Conservation (phyloP, 2,888 invertebrate genomes). For the Cephus rjabovi region DNA sequence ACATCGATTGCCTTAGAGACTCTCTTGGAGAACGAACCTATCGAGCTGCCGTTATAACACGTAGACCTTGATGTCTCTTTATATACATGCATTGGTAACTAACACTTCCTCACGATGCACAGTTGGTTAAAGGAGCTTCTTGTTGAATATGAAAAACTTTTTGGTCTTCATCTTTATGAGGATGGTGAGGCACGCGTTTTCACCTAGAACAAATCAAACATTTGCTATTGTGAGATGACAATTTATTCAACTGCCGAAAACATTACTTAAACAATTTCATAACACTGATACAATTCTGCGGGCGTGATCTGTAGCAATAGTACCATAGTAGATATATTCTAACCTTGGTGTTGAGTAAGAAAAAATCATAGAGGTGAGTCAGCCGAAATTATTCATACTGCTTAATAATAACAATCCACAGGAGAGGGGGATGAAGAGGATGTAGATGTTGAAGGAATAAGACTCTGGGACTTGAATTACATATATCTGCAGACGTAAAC, state of each 20-base stretch:
- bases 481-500: background rate
- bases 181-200: background rate
- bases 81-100: background rate
- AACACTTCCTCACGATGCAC: background rate
- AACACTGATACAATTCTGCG: background rate
- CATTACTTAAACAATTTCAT: no score
- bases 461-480: background rate
- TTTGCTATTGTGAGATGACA: background rate
- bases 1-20: background rate
- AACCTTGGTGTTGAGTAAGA: background rate
- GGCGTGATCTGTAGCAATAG: background rate
- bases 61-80: background rate
- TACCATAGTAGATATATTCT: background rate
- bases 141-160: constrained; percentile 49
- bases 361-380: background rate
- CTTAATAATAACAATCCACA: background rate
- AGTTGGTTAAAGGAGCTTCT: constrained; percentile 42
- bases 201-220: background rate
- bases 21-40: background rate
- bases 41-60: background rate
- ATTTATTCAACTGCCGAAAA: background rate
- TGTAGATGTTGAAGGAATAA: background rate
- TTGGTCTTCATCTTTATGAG: constrained; percentile 43
- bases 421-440: background rate
- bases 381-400: background rate